Evolutionary conservation across 2,113 vertebrate species (phyloP).

Genomic region (Daubentonia madagascariensis): DNA sequence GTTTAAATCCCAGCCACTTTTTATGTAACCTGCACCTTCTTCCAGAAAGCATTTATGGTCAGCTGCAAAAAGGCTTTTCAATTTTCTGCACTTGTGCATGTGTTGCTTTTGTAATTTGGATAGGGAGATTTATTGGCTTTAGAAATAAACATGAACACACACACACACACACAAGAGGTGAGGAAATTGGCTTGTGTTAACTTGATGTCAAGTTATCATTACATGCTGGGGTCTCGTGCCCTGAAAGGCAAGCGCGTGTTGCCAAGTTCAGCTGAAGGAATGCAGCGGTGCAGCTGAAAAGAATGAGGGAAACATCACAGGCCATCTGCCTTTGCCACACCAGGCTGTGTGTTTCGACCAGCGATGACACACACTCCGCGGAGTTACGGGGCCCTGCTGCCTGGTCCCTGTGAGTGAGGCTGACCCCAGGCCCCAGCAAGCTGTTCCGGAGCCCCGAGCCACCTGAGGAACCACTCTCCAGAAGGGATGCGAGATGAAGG

Average conservation of each 20-base stretch:
- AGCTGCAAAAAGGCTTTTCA: not conserved
- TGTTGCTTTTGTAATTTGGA: constrained; percentile 11
- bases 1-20: not conserved
- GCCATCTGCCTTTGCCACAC: constrained; percentile 8
- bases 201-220: constrained; percentile 14
- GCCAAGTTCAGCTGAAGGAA: constrained; percentile 39
- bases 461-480: constrained; percentile 20
- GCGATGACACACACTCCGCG: not conserved
- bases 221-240: not conserved
- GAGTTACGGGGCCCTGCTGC: not conserved
- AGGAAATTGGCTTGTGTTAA: not conserved
- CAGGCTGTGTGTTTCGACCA: constrained; percentile 35
- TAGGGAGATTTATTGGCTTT: not conserved
- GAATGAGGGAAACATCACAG: not conserved
- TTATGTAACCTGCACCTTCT: not conserved
- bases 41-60: not conserved
- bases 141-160: not conserved
- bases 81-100: not conserved
- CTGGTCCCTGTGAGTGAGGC: constrained; percentile 35
- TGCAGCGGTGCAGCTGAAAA: not conserved
- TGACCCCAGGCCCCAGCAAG: constrained; percentile 53
- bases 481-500: constrained; percentile 58
- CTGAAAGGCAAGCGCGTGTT: not conserved
- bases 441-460: constrained; percentile 35
- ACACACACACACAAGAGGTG: not conserved